Evolutionary conservation across 2,888 invertebrate genomes (phyloP).

Genomic region (Hoplodrina ambigua): DNA sequence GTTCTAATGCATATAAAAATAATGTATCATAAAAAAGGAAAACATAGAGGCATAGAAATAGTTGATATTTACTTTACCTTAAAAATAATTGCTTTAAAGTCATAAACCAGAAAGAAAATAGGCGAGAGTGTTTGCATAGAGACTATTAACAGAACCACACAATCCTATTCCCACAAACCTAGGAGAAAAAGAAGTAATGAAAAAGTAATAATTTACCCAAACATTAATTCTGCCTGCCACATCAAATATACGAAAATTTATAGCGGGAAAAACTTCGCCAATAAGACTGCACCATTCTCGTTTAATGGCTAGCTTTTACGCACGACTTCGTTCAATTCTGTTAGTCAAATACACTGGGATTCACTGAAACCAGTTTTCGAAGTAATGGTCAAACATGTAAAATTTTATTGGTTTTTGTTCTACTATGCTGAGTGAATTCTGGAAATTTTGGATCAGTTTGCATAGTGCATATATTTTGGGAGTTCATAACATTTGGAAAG

Average conservation of each 20-base stretch:
- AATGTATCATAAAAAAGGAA: too few species aligned
- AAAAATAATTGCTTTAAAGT: too few species aligned
- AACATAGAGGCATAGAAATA: too few species aligned
- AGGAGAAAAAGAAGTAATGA: conserved; percentile 15
- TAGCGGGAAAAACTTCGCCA: conserved; percentile 52
- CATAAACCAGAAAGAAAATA: too few species aligned
- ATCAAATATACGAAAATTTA: conserved; percentile 57
- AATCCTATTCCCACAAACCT: conserved; percentile 5
- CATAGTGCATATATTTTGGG: conserved; percentile 16
- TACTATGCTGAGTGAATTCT: conserved; percentile 9
- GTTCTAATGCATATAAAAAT: too few species aligned
- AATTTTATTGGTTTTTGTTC: conserved; percentile 51
- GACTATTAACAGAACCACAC: background rate
- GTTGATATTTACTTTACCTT: too few species aligned
- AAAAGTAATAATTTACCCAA: conserved; percentile 45
- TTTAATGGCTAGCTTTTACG: conserved; percentile 54
- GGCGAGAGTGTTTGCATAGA: too few species aligned
- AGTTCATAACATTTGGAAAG: background rate
- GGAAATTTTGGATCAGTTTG: conserved; percentile 1
- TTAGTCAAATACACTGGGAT: conserved; percentile 54
- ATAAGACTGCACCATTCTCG: conserved; percentile 52
- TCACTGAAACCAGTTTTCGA: conserved; percentile 26
- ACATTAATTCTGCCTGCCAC: conserved; percentile 49
- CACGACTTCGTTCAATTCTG: conserved; percentile 44
- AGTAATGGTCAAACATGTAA: conserved; percentile 61